Evolutionary conservation across 2,888 invertebrate species (phyloP).

Genomic region (Pristionchus exspectatus): DNA sequence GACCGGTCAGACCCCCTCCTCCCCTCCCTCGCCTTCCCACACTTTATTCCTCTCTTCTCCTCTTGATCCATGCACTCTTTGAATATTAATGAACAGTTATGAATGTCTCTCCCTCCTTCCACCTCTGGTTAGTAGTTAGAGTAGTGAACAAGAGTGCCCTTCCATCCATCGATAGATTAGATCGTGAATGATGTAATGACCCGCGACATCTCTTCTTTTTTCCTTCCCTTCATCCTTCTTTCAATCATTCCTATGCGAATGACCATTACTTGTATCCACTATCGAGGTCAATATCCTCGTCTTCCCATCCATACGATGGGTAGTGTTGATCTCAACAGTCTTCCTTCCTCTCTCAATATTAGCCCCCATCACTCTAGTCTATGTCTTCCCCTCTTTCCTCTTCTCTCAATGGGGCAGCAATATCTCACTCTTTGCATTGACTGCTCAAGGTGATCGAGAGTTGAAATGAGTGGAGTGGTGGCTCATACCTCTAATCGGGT

Average conservation of each 20-base stretch:
- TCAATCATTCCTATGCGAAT: slow-evolving; percentile 34
- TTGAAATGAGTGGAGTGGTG: neutral
- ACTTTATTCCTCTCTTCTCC: slow-evolving; percentile 19
- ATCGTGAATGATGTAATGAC: slow-evolving; percentile 49
- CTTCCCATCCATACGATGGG: neutral
- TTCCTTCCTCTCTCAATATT: slow-evolving; percentile 19
- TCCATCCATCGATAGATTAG: slow-evolving; percentile 41
- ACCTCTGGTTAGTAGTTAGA: neutral
- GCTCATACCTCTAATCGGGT: neutral
- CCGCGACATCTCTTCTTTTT: slow-evolving; percentile 28
- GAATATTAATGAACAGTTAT: slow-evolving; percentile 50
- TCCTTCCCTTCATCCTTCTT: neutral
- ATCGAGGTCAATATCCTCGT: slow-evolving; percentile 25
- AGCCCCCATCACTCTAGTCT: neutral
- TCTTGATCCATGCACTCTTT: neutral
- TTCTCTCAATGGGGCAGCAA: neutral
- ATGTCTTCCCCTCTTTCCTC: neutral
- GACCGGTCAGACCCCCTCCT: slow-evolving; percentile 46
- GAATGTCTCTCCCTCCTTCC: neutral
- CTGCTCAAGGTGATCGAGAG: slow-evolving; percentile 47
- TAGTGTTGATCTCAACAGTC: slow-evolving; percentile 11
- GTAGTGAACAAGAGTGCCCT: neutral
- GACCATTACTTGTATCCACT: slow-evolving; percentile 14
- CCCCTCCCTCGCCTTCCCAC: neutral
- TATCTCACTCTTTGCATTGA: slow-evolving; percentile 16